Base-by-base conservation (phyloP, 1,140 invertebrate species). In the Lepeophtheirus salmonis region DNA sequence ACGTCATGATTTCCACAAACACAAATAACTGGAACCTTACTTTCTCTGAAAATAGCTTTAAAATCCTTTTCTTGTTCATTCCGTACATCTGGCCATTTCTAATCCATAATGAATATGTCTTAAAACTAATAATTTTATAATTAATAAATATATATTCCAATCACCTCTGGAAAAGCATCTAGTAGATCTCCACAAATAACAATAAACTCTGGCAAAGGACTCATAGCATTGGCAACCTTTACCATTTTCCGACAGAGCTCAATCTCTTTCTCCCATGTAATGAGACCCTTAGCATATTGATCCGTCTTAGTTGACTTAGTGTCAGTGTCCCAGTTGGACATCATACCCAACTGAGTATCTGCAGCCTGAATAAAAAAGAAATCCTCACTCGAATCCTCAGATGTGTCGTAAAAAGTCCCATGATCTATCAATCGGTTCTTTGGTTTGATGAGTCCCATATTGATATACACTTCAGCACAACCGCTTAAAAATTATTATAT, bases 1-100 rank as follows among this genome's bases (percentile, higher is more conserved):
- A 79, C 65, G 65, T 79, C 77, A 66, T 79, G 77, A 66, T 79
- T 79, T 1, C 77, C 77, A 65, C 76, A 77, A 16, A 78, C 70
- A 61, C 76, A 78, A 54, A 79, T 67, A 49, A 78, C 60, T 30
- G 75, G 73, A 24, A 78, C 74, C 1, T 67, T 63, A 6, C 67
- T 65, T 64, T 76, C 66, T 18, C 63, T 64, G 58, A 77, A 75
- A 1, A 73, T 64, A 58, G 66, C 63, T 20, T 70, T 70, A 56
- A 77, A 76, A 62, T 75, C 74, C 18, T 62, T 56, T 53, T 73
- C 68, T 66, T 77, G 75, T 12, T 22, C n/a, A 2, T 24, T 53
- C 6, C 61, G 60, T 1, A 41, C 62, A n/a, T 61, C 49, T 26
- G 25, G 25, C 51, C 49, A 52, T 1, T 41, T n/a, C 30, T 41